These are phyloP conservation scores for Drosophila anomalata DNA, from an alignment of 2,888 invertebrate species.

Conservation along the genomic window DNA sequence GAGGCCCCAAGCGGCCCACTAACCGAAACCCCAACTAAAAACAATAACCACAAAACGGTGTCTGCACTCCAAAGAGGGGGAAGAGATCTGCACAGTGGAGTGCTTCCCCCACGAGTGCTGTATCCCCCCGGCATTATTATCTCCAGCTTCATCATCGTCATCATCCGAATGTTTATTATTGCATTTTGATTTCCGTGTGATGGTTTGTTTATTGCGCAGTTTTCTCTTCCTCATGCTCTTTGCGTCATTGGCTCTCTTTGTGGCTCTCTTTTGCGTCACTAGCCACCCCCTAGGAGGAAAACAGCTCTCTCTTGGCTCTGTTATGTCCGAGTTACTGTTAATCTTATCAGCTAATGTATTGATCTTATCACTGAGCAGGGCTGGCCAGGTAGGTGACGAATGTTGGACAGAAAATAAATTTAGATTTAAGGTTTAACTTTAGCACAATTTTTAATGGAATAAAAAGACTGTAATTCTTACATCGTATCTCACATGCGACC, in stretches of 20 bases:
- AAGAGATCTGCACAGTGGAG: constrained; percentile 24
- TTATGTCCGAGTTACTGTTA: constrained; percentile 19
- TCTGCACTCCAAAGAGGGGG: constrained; percentile 31
- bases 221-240: constrained; percentile 17
- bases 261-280: constrained; percentile 19
- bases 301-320: constrained; percentile 19
- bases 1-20: constrained; percentile 68
- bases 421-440: too few relatives aligned
- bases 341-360: not conserved
- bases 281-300: constrained; percentile 24
- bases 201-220: constrained; percentile 43
- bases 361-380: not conserved
- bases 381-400: not conserved
- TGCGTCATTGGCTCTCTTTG: constrained; percentile 33
- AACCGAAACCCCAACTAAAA: constrained; percentile 70
- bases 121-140: constrained; percentile 30
- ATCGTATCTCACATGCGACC: not conserved
- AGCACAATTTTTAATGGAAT: too few relatives aligned
- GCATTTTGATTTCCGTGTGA: constrained; percentile 74
- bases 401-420: too few relatives aligned
- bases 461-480: not conserved
- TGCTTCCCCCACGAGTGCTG: constrained; percentile 22
- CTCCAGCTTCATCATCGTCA: constrained; percentile 47
- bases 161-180: constrained; percentile 65
- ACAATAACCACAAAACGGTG: constrained; percentile 52